A percentile compares a stretch with the other conserved stretches of the same genome.
phyloP scores from a whole-genome alignment of 92 coral and sea anemone genomes.

The Hydrozoanthus gracilis region DNA sequence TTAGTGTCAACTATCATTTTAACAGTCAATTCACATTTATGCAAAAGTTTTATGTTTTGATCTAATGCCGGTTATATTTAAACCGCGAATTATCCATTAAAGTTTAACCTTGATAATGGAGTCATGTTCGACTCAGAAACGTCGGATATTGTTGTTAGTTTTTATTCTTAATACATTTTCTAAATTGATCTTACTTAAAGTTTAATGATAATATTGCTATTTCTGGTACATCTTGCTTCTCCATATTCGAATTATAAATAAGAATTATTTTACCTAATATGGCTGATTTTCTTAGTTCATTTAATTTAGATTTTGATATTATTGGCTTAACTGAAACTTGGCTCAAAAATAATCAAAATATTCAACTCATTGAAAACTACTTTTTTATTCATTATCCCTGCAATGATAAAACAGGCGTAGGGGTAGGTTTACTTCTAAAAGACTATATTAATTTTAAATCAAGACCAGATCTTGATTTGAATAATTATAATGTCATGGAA shows the following conservation, averaged over 20 bases:
- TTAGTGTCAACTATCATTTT: no score
- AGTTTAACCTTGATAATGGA: no score
- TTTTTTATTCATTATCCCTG: not conserved
- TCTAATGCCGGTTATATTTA: no score
- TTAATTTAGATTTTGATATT: conserved; percentile 9
- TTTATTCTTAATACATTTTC: no score
- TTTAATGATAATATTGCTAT: not conserved
- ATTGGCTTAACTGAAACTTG: conserved; percentile 5
- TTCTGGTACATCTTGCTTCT: not conserved
- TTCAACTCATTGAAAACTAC: not conserved
- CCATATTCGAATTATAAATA: conserved; percentile 1
- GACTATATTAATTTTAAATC: not conserved
- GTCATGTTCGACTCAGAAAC: no score
- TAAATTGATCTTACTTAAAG: no score
- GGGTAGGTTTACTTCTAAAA: not conserved
- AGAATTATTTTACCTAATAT: not conserved
- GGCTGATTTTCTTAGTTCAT: not conserved
- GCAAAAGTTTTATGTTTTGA: no score
- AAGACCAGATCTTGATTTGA: conserved; percentile 11
- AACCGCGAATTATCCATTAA: no score
- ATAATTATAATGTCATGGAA: conserved; percentile 17
- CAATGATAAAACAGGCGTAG: not conserved
- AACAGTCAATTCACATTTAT: no score
- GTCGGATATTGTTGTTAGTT: no score
- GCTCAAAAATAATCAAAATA: conserved; percentile 6